Conservation (phyloP, 1,140 invertebrate genomes). For the Leptinotarsa lineolata region DNA sequence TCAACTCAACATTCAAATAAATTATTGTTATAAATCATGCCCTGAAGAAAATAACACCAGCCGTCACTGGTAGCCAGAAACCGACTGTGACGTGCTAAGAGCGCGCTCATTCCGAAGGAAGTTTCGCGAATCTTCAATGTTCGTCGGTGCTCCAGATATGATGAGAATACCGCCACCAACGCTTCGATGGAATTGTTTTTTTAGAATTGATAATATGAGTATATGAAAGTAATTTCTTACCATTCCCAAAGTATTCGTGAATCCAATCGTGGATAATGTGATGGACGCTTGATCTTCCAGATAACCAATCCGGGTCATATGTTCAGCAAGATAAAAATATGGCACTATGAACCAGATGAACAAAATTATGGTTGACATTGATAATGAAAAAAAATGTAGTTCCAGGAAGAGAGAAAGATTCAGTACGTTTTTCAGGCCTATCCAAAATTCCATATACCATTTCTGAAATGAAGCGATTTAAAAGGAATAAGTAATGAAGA, state of each 20-base stretch:
- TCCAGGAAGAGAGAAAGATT: slow-evolving; percentile 80
- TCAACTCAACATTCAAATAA: too few relatives aligned
- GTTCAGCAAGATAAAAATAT: slow-evolving; percentile 84
- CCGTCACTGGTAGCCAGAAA: too few relatives aligned
- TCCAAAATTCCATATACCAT: slow-evolving; percentile 73
- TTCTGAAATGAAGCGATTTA: slow-evolving; percentile 61
- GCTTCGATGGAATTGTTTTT: slow-evolving; percentile 2
- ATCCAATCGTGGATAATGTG: slow-evolving; percentile 79
- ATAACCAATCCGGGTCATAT: slow-evolving; percentile 66
- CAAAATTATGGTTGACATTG: slow-evolving; percentile 80
- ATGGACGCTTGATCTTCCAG: slow-evolving; percentile 73
- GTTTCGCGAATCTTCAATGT: too few relatives aligned
- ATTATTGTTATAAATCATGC: too few relatives aligned
- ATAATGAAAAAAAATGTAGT: slow-evolving; percentile 78
- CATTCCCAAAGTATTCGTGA: slow-evolving; percentile 86
- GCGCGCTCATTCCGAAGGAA: too few relatives aligned
- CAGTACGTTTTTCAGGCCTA: slow-evolving; percentile 71
- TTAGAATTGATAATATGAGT: slow-evolving; percentile 1
- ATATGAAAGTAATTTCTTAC: slow-evolving; percentile 57
- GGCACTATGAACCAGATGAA: slow-evolving; percentile 90
- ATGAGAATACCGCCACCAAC: too few relatives aligned
- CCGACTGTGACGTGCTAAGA: too few relatives aligned
- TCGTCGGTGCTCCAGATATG: too few relatives aligned
- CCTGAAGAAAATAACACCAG: too few relatives aligned
- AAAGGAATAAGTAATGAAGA: neutral